A percentile compares a stretch with the other conserved stretches of the same genome.
These are phyloP conservation scores for Bellardia pandia DNA, from an alignment of 2,888 invertebrate species.

Conservation along the genomic window DNA sequence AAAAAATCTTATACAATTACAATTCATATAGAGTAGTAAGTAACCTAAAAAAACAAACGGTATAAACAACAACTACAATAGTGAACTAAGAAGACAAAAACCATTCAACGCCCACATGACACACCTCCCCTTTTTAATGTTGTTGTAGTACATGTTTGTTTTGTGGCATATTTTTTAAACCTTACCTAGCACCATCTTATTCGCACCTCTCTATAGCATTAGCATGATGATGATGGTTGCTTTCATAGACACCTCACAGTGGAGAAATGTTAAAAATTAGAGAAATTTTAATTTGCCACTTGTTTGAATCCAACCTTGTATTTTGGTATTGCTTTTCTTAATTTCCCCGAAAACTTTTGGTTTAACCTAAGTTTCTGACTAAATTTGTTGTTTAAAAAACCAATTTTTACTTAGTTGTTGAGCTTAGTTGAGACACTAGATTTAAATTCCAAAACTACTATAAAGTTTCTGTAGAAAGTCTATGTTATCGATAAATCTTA, in stretches of 20 bases:
- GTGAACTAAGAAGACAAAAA: slow-evolving; percentile 24
- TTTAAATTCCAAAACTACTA: neutral
- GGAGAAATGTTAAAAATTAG: neutral
- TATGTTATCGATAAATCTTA: neutral
- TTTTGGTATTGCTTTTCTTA: no score
- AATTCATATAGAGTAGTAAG: slow-evolving; percentile 48
- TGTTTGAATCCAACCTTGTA: no score
- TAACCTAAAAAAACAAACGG: slow-evolving; percentile 38
- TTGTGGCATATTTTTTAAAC: slow-evolving; percentile 15
- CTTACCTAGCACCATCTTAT: neutral
- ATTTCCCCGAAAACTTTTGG: no score
- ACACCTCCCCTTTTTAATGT: slow-evolving; percentile 33
- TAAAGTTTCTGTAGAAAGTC: neutral
- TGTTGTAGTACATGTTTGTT: neutral
- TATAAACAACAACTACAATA: slow-evolving; percentile 23
- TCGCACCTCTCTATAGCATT: neutral
- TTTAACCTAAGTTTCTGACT: no score
- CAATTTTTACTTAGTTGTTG: no score
- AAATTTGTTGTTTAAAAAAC: no score
- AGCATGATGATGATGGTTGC: neutral
- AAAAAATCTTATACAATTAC: slow-evolving; percentile 34
- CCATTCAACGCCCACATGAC: slow-evolving; percentile 63
- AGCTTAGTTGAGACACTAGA: no score
- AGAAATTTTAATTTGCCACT: no score
- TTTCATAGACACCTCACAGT: neutral